Evolutionary conservation across 2,113 vertebrate genomes (phyloP), one percentile per base, ranked within the genome.

Genomic region (Coryphaenoides rupestris): DNA sequence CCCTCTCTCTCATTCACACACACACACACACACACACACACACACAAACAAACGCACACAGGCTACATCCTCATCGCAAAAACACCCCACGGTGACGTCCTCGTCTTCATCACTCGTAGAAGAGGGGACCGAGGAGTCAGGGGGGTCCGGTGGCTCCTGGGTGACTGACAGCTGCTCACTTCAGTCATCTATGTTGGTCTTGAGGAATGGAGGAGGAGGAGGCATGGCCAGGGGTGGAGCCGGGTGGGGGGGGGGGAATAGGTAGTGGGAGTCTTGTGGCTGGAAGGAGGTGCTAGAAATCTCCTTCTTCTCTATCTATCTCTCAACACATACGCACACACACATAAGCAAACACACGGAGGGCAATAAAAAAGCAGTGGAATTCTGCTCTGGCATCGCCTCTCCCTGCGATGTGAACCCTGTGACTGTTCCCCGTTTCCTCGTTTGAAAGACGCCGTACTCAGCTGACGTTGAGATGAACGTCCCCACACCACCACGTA

Each of bases 51-150:
- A 3, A 26, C 24, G 6, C 24, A 46, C 19, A 10, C 17, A 3
- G 66, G 49, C 68, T 78, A 76, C 45, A 62, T 79, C 68, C 61
- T 72, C 74, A 75, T 75, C 65, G 46, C 46, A 47, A 47, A 12
- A 16, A 47, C 4, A 50, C 57, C 47, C 47, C 74, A 73, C 68
- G 28, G 58, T 67, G 58, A 52, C n/a, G n/a, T n/a, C 24, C 3
- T 26, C 24, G 3, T 26, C 3, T 26, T 26, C 6, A 26, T 26
- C 6, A 26, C 24, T 54, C 12, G 47, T 23, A 28, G 6, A 16
- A 33, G 50, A 21, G 16, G 45, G 50, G 23, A 40, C 49, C 45
- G 15, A 14, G 47, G 14, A 59, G 65, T 63, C 50, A 58, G 40
- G 19, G 22, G 26, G 17, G 46, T 57, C 54, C 57, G 12, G 10